Conservation (phyloP, 1,140 invertebrate genomes). For the Chrysoperla carnea region DNA sequence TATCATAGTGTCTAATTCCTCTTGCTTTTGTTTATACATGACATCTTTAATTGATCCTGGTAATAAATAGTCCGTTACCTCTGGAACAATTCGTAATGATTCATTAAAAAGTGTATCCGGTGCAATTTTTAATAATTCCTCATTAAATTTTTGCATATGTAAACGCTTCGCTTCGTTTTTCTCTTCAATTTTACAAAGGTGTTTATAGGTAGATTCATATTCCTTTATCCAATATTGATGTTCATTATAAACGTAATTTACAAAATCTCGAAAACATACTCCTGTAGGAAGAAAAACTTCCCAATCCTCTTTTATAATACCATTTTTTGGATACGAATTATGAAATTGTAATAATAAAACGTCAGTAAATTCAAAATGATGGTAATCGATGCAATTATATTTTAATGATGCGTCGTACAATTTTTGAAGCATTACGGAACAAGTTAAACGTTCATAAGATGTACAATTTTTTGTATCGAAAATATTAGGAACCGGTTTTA, state of each 20-base stretch:
- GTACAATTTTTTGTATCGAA: background rate
- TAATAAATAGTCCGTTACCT: background rate
- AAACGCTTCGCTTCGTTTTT: background rate
- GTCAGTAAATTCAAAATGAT: background rate
- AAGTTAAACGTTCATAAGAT: background rate
- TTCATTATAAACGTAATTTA: conserved; percentile 14
- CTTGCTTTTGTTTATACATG: no score
- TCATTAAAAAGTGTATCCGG: background rate
- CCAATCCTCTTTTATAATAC: background rate
- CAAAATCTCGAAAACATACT: conserved; percentile 17
- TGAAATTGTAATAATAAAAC: background rate
- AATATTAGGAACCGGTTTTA: background rate
- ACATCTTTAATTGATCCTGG: background rate
- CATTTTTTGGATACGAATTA: background rate
- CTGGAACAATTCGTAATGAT: background rate
- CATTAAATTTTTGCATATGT: background rate
- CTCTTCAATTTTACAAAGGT: background rate
- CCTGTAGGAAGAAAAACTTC: conserved; percentile 6
- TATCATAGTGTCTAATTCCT: no score
- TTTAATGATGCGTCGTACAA: background rate
- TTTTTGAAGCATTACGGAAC: background rate
- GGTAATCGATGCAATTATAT: background rate
- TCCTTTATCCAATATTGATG: conserved; percentile 15
- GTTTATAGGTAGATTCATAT: conserved; percentile 5
- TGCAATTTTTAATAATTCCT: background rate